A percentile compares a stretch with the other conserved stretches of the same genome.
These are phyloP conservation scores for Glomeris maerens DNA, from an alignment of 1,140 invertebrate genomes.

Conservation along the genomic window DNA sequence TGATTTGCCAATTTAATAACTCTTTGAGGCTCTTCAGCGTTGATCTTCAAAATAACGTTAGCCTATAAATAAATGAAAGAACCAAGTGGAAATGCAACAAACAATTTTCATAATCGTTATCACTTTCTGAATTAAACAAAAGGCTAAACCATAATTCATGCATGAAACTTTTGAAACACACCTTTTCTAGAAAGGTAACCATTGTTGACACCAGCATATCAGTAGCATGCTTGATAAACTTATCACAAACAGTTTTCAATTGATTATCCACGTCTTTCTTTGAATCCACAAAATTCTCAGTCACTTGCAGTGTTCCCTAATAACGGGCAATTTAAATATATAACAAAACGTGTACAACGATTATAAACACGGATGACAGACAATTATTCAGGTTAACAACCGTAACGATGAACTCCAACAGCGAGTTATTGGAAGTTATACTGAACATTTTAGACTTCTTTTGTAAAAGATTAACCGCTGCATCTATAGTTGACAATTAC, in stretches of 20 bases:
- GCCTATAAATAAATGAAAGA: slow-evolving; percentile 18
- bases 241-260: slow-evolving; percentile 79
- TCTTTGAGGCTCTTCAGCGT: slow-evolving; percentile 25
- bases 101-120: slow-evolving; percentile 15
- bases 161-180: slow-evolving; percentile 25
- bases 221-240: slow-evolving; percentile 68
- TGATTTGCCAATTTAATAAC: slow-evolving; percentile 28
- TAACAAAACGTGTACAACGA: neutral
- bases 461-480: slow-evolving; percentile 68
- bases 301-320: slow-evolving; percentile 73
- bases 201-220: slow-evolving; percentile 57
- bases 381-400: slow-evolving; percentile 17
- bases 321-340: neutral
- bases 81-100: neutral
- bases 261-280: slow-evolving; percentile 87
- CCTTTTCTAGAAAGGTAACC: slow-evolving; percentile 55
- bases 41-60: slow-evolving; percentile 27
- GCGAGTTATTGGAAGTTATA: slow-evolving; percentile 72
- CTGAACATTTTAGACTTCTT: slow-evolving; percentile 74
- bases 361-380: neutral
- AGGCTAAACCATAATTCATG: neutral
- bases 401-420: slow-evolving; percentile 69
- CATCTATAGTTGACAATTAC: slow-evolving; percentile 24
- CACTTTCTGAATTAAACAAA: neutral
- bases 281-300: slow-evolving; percentile 80